A percentile compares a stretch with the other conserved stretches of the same genome.
Conservation (phyloP, 2,797 vertebrate species). For the Melanotaenia boesemani region DNA sequence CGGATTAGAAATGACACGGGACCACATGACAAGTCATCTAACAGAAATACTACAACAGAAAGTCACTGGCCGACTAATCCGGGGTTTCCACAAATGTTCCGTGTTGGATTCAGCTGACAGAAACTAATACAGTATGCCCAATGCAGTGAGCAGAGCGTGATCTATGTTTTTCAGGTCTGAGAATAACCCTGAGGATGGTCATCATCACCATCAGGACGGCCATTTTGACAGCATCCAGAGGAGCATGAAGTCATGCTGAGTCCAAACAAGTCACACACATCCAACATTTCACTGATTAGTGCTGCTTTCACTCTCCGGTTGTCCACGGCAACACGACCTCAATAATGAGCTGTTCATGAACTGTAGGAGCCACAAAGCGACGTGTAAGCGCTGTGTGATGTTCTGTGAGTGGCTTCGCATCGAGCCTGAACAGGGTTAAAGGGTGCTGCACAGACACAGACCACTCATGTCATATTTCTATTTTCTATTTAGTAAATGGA, state of each 20-base stretch:
- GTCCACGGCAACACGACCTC: background rate
- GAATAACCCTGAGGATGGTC: constrained; percentile 9
- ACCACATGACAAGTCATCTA: constrained; percentile 37
- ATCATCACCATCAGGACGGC: background rate
- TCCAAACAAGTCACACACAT: background rate
- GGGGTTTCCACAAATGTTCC: constrained; percentile 34
- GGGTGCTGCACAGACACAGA: too few relatives aligned
- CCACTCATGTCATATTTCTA: too few relatives aligned
- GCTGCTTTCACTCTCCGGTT: background rate
- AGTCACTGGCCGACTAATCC: constrained; percentile 23
- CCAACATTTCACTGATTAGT: background rate
- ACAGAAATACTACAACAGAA: constrained; percentile 22
- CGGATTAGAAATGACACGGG: constrained; percentile 31
- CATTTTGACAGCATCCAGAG: constrained; percentile 5
- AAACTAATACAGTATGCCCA: background rate
- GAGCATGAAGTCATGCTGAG: background rate
- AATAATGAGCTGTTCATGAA: background rate
- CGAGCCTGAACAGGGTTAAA: too few relatives aligned
- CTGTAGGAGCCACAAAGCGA: too few relatives aligned
- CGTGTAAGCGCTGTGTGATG: too few relatives aligned
- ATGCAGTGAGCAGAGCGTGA: constrained; percentile 3
- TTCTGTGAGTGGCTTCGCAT: too few relatives aligned
- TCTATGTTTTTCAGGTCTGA: constrained; percentile 2
- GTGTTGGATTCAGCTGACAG: constrained; percentile 9
- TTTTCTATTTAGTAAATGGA: too few relatives aligned